Conservation (phyloP, 2,113 vertebrate species). For the Hippolais icterina region DNA sequence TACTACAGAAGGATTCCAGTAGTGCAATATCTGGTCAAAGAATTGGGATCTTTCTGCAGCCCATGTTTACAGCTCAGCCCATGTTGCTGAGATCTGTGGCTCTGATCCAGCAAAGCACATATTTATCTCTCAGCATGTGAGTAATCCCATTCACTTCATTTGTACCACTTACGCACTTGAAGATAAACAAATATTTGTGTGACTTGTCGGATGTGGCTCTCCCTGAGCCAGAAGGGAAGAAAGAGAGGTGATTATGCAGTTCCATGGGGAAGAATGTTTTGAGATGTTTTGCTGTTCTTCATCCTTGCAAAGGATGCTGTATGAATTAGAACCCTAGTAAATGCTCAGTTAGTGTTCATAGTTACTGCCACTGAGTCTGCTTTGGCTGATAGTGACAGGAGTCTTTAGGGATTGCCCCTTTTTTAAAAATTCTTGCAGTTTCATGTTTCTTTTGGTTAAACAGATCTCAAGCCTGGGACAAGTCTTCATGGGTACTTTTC, state of each 20-base stretch:
- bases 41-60: background rate
- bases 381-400: background rate
- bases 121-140: background rate
- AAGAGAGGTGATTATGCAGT: background rate
- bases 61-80: background rate
- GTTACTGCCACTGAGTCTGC: background rate
- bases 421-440: background rate
- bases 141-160: constrained; percentile 31
- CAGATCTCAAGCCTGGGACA: background rate
- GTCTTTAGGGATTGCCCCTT: background rate
- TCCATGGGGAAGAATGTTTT: background rate
- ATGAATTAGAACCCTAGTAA: background rate
- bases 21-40: background rate
- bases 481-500: background rate
- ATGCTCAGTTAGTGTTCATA: background rate
- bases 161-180: background rate
- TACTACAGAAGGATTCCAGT: background rate
- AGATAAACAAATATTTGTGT: constrained; percentile 8
- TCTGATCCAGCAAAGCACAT: constrained; percentile 4
- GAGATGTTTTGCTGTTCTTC: background rate
- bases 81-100: background rate
- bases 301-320: background rate
- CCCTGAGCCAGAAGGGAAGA: background rate
- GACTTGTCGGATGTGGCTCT: background rate
- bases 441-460: background rate